phyloP scores from a whole-genome alignment of 1,140 invertebrate species.

The Neodiprion virginianus region DNA sequence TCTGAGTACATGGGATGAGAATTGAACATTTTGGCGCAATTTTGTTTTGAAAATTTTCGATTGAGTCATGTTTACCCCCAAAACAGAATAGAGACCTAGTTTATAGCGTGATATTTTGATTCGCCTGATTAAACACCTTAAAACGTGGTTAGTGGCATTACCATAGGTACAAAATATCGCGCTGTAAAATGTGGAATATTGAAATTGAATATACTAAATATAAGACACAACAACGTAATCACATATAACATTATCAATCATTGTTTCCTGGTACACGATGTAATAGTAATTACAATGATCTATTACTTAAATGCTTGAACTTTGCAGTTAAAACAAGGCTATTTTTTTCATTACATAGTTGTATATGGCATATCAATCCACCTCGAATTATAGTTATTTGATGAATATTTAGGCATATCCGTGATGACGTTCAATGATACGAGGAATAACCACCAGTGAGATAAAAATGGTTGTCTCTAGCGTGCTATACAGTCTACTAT shows the following conservation, averaged over 20 bases:
- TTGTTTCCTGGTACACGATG: not conserved
- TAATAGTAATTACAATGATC: not conserved
- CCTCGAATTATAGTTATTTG: not conserved
- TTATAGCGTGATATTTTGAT: not conserved
- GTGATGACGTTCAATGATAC: not conserved
- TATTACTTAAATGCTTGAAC: not conserved
- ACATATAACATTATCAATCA: slow-evolving; percentile 3
- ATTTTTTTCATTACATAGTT: not conserved
- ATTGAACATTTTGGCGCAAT: not conserved
- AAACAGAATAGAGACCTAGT: not conserved
- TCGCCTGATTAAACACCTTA: not conserved
- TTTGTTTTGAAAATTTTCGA: not conserved
- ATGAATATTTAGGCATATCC: slow-evolving; percentile 2
- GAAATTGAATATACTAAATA: slow-evolving; percentile 6
- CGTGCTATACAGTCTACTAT: not conserved
- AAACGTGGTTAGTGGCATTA: not conserved
- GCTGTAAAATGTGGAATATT: not conserved
- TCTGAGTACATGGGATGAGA: too few relatives aligned
- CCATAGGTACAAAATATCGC: not conserved
- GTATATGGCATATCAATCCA: not conserved
- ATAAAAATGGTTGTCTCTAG: not conserved
- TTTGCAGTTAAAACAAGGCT: not conserved
- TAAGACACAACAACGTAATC: slow-evolving; percentile 3
- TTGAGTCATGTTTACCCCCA: not conserved
- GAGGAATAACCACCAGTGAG: not conserved